phyloP scores from a whole-genome alignment of 2,888 invertebrate genomes.

The Anoplius nigerrimus region DNA sequence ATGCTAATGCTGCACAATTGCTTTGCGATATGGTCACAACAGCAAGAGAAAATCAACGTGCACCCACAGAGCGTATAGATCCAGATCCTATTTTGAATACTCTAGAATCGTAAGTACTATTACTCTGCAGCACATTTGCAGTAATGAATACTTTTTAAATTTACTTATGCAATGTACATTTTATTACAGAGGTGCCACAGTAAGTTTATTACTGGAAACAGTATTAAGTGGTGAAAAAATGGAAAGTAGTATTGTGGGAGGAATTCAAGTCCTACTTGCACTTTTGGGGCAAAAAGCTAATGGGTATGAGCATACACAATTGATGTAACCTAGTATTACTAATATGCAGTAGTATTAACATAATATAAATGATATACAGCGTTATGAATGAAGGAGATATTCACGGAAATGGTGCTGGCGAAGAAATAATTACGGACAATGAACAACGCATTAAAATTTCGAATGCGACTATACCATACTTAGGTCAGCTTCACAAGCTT shows the following conservation, averaged over 20 bases:
- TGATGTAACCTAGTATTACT: neutral
- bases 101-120: conserved; percentile 82
- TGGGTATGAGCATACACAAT: conserved; percentile 38
- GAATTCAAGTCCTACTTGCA: conserved; percentile 86
- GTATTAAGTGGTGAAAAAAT: conserved; percentile 82
- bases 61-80: conserved; percentile 79
- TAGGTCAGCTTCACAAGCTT: conserved; percentile 83
- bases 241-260: conserved; percentile 86
- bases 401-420: conserved; percentile 65
- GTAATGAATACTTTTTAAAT: conserved; percentile 13
- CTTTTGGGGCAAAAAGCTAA: conserved; percentile 79
- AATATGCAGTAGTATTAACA: neutral
- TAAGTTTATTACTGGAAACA: conserved; percentile 83
- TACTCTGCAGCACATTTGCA: conserved; percentile 5
- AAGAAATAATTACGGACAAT: conserved; percentile 75
- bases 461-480: conserved; percentile 81
- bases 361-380: conserved; percentile 37
- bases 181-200: conserved; percentile 78
- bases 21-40: conserved; percentile 89
- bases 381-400: conserved; percentile 55
- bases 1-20: conserved; percentile 91
- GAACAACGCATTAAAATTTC: conserved; percentile 81
- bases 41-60: conserved; percentile 79
- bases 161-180: neutral
- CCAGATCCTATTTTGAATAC: conserved; percentile 84